Evolutionary conservation across 1,140 invertebrate genomes (phyloP).

Genomic region (Diabrotica virgifera): DNA sequence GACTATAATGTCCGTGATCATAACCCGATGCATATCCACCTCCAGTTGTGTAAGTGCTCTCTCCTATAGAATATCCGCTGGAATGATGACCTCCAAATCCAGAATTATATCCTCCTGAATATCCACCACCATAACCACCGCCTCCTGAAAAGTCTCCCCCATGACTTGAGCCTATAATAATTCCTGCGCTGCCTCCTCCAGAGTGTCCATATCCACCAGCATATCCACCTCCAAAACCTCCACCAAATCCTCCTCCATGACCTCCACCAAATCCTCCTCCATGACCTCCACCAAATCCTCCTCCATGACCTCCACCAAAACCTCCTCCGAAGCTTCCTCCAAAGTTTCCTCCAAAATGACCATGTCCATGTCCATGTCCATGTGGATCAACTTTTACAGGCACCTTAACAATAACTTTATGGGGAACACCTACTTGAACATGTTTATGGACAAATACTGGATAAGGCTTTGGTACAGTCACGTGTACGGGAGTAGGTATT

Average conservation of each 20-base stretch:
- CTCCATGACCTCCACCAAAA: not conserved
- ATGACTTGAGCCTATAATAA: no score
- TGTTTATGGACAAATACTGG: constrained; percentile 39
- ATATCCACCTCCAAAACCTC: constrained; percentile 15
- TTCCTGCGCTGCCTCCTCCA: no score
- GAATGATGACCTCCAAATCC: not conserved
- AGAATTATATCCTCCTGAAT: not conserved
- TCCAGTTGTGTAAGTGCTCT: not conserved
- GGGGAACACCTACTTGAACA: constrained; percentile 35
- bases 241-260: constrained; percentile 10
- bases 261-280: not conserved
- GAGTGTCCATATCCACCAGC: constrained; percentile 17
- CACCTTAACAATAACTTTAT: constrained; percentile 33
- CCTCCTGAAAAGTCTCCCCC: no score
- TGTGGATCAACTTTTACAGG: constrained; percentile 17
- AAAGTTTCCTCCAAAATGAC: no score
- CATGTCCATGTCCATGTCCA: no score
- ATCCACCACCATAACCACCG: not conserved
- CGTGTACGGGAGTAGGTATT: constrained; percentile 44
- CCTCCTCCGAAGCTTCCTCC: not conserved
- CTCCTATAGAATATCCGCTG: not conserved
- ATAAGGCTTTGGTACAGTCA: constrained; percentile 39
- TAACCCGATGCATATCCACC: not conserved
- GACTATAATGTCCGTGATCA: not conserved
- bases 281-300: constrained; percentile 1